Evolutionary conservation across 2,888 invertebrate species (phyloP), one percentile per base, ranked within the genome.

Genomic region (Dicyrtoma fusca): DNA sequence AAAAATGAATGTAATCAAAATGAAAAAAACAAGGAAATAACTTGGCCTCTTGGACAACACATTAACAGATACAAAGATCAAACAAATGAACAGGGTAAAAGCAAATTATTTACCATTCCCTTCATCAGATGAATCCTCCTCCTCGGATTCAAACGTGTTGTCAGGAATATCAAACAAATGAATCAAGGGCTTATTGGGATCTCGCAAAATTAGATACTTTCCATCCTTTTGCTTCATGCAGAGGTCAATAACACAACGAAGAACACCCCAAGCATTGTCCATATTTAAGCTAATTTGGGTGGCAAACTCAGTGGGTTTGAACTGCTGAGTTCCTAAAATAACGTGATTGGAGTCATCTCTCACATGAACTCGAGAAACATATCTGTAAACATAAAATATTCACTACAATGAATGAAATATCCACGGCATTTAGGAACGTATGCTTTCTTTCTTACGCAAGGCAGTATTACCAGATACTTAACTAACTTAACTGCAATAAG

Each of bases 181-280:
- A 81, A 99, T 94, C 87, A 97, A 90, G 0, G 95, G 95, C 90
- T 98, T 98, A 86, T 97, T 98, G 3, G 98, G 98, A 85, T 98
- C 97, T 86, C 98, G 97, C 94, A 98, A 95, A 80, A 98, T 95
- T 82, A 98, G 87, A 85, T 96, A 98, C 85, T 87, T 84, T 82
- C 98, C 97, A 83, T 97, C 95, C 82, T 95, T 92, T 84, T 97
- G 94, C 84, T 95, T 95, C 92, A 96, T 94, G 82, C 96, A 94
- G 76, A 95, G 92, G 82, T 99, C 98, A 81, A 99, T 92, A 82
- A 99, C 95, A 84, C 97, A 98, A 17, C 98, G 89, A 75, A 99
- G 87, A 73, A 99, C 94, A 77, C 97, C 99, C 99, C 99, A 99
- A 1, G 95, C 97, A 85, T 99, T 99, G 84, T 99, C 99, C 97